These are phyloP conservation scores for Pygoscelis adeliae DNA, from an alignment of 2,113 vertebrate genomes.

Conservation along the genomic window DNA sequence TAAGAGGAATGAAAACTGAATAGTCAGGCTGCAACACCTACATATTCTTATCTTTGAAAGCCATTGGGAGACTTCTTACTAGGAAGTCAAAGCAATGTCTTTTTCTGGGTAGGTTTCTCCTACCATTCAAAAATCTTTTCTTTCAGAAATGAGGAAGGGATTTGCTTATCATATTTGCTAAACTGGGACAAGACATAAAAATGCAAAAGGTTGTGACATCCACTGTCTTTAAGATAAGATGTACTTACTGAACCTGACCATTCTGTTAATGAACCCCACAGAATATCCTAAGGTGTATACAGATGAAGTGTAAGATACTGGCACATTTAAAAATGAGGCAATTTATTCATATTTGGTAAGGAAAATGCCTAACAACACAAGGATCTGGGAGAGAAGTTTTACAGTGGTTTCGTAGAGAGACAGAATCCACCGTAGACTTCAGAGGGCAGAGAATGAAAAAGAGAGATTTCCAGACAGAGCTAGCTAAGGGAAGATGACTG, in stretches of 20 bases:
- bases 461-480: background rate
- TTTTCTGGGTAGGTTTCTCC: background rate
- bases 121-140: background rate
- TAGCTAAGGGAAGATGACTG: background rate
- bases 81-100: background rate
- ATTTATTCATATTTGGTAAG: background rate
- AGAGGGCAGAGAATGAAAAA: background rate
- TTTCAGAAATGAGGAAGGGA: background rate
- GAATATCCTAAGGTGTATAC: background rate
- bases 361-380: background rate
- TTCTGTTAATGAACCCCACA: background rate
- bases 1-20: background rate
- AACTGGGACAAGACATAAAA: background rate
- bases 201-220: background rate
- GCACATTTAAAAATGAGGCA: background rate
- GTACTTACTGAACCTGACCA: background rate
- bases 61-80: background rate
- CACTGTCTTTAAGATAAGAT: background rate
- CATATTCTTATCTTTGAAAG: background rate
- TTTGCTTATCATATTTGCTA: background rate
- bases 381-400: background rate
- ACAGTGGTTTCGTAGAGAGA: background rate
- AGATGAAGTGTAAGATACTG: background rate
- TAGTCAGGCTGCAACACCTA: background rate
- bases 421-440: background rate